Percentiles rank a stretch among this genome's conserved stretches.
phyloP scores from a whole-genome alignment of 2,113 vertebrate species.

The Micronisus gabar region DNA sequence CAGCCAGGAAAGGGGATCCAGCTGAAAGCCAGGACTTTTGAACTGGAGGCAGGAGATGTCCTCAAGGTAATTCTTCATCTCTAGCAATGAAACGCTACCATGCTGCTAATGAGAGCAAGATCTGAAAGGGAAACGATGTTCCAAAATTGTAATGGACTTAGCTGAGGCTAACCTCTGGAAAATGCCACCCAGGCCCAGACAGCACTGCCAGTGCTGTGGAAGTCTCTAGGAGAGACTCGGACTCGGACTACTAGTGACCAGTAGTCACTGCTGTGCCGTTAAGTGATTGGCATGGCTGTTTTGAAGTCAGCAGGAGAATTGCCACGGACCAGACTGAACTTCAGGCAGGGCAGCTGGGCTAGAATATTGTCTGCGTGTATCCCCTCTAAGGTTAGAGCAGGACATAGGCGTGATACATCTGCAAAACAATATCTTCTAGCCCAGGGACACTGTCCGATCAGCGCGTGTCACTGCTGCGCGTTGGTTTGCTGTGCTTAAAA shows the following conservation, averaged over 20 bases:
- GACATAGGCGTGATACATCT: accelerated
- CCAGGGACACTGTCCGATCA: background rate
- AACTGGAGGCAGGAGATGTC: constrained; percentile 88
- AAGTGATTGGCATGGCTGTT: accelerated
- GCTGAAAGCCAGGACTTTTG: constrained; percentile 88
- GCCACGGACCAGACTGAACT: no score
- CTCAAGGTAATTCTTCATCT: constrained; percentile 84
- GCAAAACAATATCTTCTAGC: no score
- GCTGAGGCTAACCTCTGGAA: background rate
- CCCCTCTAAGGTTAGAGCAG: background rate
- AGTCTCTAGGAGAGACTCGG: background rate
- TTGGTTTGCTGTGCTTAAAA: background rate
- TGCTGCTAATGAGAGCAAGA: background rate
- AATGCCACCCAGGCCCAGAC: background rate
- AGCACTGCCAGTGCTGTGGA: background rate
- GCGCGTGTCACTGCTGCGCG: accelerated
- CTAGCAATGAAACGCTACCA: accelerated
- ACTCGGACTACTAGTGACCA: background rate
- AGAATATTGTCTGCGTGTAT: no score
- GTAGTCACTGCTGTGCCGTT: background rate
- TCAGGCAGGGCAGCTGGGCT: background rate
- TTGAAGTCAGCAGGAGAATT: background rate
- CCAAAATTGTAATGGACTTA: accelerated
- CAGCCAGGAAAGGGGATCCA: constrained; percentile 96
- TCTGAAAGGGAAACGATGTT: background rate